phyloP scores from a whole-genome alignment of 2,113 vertebrate genomes.

The Elephantulus edwardii region DNA sequence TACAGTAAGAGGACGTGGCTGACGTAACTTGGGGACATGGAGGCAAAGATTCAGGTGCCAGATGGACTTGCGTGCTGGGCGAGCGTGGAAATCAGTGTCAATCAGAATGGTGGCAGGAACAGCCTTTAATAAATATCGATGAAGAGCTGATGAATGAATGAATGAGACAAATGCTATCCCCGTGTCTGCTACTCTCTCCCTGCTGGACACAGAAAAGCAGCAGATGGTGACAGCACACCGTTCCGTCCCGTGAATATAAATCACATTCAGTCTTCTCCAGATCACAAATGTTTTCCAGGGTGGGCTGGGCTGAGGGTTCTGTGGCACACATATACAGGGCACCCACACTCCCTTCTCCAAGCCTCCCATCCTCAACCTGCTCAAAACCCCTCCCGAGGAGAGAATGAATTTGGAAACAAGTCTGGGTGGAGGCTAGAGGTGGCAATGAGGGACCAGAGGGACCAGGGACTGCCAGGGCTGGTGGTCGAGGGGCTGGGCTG shows the following conservation, averaged over 20 bases:
- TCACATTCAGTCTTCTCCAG: not conserved
- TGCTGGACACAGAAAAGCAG: rapidly evolving
- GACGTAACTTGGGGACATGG: rapidly evolving
- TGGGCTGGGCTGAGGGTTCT: not conserved
- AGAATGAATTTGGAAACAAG: not conserved
- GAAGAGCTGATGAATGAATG: not conserved
- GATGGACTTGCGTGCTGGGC: not conserved
- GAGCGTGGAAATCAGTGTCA: not conserved
- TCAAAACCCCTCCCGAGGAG: not conserved
- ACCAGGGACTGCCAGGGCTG: rapidly evolving
- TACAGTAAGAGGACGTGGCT: not conserved
- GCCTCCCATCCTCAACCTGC: not conserved
- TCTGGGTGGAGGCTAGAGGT: not conserved
- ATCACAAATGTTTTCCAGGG: not conserved
- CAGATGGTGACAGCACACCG: rapidly evolving
- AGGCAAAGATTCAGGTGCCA: not conserved
- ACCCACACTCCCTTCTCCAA: too few species aligned
- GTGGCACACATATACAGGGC: rapidly evolving
- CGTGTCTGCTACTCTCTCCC: rapidly evolving
- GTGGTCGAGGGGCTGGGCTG: not conserved
- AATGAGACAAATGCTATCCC: not conserved
- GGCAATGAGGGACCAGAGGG: not conserved
- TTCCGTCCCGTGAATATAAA: rapidly evolving
- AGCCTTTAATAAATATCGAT: not conserved
- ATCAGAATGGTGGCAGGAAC: not conserved